phyloP scores from a whole-genome alignment of 2,113 vertebrate genomes.

The Bos javanicus region DNA sequence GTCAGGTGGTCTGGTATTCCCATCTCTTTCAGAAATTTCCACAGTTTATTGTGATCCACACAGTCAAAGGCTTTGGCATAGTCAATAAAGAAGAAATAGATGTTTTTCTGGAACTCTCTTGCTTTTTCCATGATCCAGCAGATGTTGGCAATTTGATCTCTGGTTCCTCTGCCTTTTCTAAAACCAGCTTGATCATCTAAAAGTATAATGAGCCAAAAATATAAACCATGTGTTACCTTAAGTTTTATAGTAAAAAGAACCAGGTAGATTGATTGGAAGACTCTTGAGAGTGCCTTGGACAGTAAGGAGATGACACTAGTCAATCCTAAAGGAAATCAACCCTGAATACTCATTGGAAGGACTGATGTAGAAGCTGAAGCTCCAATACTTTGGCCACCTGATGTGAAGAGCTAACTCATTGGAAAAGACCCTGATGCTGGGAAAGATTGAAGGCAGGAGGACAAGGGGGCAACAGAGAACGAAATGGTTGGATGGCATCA shows the following conservation, averaged over 20 bases:
- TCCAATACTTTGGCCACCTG: neutral
- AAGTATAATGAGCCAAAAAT: neutral
- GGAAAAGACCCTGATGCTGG: neutral
- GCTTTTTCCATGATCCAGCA: accelerated
- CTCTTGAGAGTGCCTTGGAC: neutral
- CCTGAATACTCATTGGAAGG: neutral
- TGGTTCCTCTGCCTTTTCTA: no score
- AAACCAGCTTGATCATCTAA: no score
- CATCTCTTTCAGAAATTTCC: no score
- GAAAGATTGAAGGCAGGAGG: neutral
- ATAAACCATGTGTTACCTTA: neutral
- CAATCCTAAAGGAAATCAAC: neutral
- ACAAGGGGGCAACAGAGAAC: neutral
- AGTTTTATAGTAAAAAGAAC: neutral
- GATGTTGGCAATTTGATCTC: no score
- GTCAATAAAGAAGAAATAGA: no score
- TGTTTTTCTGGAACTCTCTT: no score
- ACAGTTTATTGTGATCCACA: no score
- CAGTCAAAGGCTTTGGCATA: no score
- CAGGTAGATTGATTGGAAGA: neutral
- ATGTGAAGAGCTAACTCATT: neutral
- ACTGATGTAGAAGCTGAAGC: neutral
- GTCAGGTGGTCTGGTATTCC: no score
- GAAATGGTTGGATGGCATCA: neutral
- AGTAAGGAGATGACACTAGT: neutral